phyloP scores from a whole-genome alignment of 2,888 invertebrate species.

The Calliphora vomitoria region DNA sequence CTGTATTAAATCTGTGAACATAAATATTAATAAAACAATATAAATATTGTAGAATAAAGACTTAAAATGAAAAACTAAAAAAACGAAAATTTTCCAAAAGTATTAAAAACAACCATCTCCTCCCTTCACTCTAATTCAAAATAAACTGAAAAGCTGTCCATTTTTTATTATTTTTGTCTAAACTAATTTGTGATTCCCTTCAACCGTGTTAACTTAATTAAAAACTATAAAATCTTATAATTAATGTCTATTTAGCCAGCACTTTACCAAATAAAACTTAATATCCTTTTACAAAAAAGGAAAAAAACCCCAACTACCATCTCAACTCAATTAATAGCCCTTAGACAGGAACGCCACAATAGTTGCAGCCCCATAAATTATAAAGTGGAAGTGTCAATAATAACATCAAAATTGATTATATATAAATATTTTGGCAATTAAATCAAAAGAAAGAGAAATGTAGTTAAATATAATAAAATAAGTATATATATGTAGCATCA shows the following conservation, averaged over 20 bases:
- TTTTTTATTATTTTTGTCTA: slow-evolving; percentile 19
- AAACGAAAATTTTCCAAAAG: no score
- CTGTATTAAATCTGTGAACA: no score
- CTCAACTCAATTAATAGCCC: slow-evolving; percentile 25
- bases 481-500: slow-evolving; percentile 3
- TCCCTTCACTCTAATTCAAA: background rate
- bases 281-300: slow-evolving; percentile 34
- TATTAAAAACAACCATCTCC: no score
- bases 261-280: slow-evolving; percentile 17
- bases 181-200: background rate
- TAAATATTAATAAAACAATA: no score
- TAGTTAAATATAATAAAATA: background rate
- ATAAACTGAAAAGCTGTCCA: background rate
- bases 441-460: background rate
- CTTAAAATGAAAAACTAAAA: no score
- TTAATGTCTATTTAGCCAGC: slow-evolving; percentile 50
- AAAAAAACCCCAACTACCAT: background rate
- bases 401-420: slow-evolving; percentile 81
- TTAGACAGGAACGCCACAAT: slow-evolving; percentile 62
- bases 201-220: slow-evolving; percentile 66
- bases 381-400: slow-evolving; percentile 79
- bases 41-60: no score
- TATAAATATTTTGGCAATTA: slow-evolving; percentile 26
- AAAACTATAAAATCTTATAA: slow-evolving; percentile 62
- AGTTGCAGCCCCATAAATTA: slow-evolving; percentile 61